Evolutionary conservation across 2,113 vertebrate species (phyloP).

Genomic region (Laterallus jamaicensis): DNA sequence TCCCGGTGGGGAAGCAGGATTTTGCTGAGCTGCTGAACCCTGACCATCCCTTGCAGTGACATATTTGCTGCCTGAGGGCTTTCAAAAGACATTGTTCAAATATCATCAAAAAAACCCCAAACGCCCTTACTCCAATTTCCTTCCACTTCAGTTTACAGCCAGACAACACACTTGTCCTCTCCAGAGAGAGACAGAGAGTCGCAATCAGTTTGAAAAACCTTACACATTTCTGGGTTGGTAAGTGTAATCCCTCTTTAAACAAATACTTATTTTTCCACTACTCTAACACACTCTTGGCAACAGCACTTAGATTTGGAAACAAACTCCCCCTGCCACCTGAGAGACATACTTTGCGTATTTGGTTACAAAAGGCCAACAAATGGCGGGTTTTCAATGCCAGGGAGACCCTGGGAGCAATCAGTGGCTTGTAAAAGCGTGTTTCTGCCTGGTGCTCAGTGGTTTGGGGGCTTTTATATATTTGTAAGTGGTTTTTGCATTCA

Average conservation of each 20-base stretch:
- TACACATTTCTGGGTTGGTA: neutral
- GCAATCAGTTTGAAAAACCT: conserved; percentile 2
- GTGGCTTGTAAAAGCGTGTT: conserved; percentile 26
- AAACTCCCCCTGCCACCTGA: conserved; percentile 11
- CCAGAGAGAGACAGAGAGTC: neutral
- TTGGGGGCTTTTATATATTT: conserved; percentile 46
- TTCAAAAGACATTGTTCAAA: neutral
- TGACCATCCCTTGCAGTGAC: neutral
- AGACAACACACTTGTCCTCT: conserved; percentile 3
- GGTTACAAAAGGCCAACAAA: conserved; percentile 36
- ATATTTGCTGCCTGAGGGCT: neutral
- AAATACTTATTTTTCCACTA: conserved; percentile 22
- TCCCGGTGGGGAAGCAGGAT: neutral
- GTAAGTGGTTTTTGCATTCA: conserved; percentile 49
- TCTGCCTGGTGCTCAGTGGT: conserved; percentile 26
- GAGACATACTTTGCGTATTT: neutral
- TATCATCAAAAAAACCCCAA: neutral
- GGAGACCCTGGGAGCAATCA: conserved; percentile 42
- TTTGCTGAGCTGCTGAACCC: neutral
- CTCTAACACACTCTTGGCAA: neutral
- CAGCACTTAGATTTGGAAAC: conserved; percentile 5
- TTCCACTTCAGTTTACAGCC: neutral
- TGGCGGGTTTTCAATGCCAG: neutral
- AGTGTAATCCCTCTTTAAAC: conserved; percentile 5
- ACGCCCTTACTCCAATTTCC: neutral